These are phyloP conservation scores for Hyles euphorbiae DNA, from an alignment of 1,140 invertebrate genomes.

Conservation along the genomic window DNA sequence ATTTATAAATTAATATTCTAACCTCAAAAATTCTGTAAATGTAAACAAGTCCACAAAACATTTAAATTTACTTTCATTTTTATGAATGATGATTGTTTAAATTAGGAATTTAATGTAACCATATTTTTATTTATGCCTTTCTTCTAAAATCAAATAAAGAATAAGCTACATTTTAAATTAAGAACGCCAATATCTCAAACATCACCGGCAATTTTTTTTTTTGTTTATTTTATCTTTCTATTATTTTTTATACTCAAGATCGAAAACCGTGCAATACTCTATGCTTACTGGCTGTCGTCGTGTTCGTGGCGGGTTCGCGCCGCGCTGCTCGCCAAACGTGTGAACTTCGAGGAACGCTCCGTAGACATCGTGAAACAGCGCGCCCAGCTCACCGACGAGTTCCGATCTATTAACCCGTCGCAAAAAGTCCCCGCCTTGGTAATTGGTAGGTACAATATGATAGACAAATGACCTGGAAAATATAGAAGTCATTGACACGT, in stretches of 20 bases:
- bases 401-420: constrained; percentile 56
- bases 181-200: no score
- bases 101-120: no score
- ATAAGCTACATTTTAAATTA: not conserved
- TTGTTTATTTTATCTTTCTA: constrained; percentile 1
- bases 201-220: not conserved
- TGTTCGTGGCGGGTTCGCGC: constrained; percentile 69
- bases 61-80: no score
- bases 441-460: constrained; percentile 48
- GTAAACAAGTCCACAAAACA: no score
- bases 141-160: not conserved
- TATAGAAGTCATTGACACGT: not conserved
- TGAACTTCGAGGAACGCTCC: constrained; percentile 48
- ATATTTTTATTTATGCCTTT: no score
- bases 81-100: no score
- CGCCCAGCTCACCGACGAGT: constrained; percentile 46
- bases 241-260: constrained; percentile 17
- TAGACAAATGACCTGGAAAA: not conserved
- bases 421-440: constrained; percentile 67
- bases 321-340: constrained; percentile 48
- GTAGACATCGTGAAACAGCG: constrained; percentile 58
- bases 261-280: constrained; percentile 44
- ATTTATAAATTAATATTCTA: no score
- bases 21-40: no score
- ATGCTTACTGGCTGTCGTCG: constrained; percentile 65